Evolutionary conservation across 1,140 invertebrate species (phyloP).

Genomic region (Musca domestica): DNA sequence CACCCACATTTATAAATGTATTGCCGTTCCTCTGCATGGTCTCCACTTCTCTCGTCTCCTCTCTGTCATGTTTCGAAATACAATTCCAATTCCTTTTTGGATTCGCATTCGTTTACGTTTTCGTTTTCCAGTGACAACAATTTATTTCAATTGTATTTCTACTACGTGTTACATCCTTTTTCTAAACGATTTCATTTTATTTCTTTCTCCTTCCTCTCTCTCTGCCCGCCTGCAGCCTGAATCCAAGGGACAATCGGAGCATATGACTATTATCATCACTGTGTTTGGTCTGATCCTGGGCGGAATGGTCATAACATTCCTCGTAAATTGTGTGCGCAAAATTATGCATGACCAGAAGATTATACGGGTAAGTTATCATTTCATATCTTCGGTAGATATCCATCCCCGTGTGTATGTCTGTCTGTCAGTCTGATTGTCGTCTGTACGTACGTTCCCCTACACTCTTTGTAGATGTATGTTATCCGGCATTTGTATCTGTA

Average conservation of each 20-base stretch:
- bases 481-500: no score
- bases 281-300: slow-evolving; percentile 83
- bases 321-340: slow-evolving; percentile 82
- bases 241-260: slow-evolving; percentile 55
- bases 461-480: no score
- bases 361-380: slow-evolving; percentile 66
- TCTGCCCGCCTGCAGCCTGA: slow-evolving; percentile 31
- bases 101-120: no score
- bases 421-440: no score
- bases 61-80: no score
- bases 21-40: no score
- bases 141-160: slow-evolving; percentile 17
- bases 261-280: slow-evolving; percentile 75
- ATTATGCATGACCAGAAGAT: slow-evolving; percentile 79
- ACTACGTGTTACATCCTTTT: slow-evolving; percentile 11
- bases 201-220: slow-evolving; percentile 4
- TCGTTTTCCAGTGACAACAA: neutral
- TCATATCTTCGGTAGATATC: no score
- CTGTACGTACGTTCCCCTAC: no score
- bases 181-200: slow-evolving; percentile 12
- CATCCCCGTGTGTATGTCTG: no score
- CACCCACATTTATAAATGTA: no score
- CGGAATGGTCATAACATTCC: slow-evolving; percentile 82
- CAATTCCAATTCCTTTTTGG: no score
- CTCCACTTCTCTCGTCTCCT: no score